Conservation (phyloP, 2,888 invertebrate genomes). For the Mactromeris polynyma region DNA sequence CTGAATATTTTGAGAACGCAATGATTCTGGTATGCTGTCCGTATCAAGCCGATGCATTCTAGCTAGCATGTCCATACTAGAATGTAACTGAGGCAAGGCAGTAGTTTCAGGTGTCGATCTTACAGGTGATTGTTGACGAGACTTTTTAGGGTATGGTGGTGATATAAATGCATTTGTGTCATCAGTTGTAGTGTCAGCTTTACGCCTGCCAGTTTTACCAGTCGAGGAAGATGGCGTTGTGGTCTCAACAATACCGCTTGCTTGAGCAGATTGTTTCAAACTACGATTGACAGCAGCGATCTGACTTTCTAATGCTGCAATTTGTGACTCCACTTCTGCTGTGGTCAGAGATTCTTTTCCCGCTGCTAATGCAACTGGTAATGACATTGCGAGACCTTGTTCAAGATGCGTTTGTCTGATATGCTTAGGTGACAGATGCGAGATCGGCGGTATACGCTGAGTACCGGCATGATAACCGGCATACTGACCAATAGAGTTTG, state of each 20-base stretch:
- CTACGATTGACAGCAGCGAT: slow-evolving; percentile 68
- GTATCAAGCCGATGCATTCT: slow-evolving; percentile 66
- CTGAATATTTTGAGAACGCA: slow-evolving; percentile 68
- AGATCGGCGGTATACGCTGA: slow-evolving; percentile 68
- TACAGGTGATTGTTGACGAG: slow-evolving; percentile 67
- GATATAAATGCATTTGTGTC: slow-evolving; percentile 54
- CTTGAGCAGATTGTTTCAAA: slow-evolving; percentile 63
- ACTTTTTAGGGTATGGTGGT: slow-evolving; percentile 67
- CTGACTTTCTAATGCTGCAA: slow-evolving; percentile 67
- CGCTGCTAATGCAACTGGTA: slow-evolving; percentile 62
- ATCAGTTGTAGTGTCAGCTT: slow-evolving; percentile 58
- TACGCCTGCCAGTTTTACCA: slow-evolving; percentile 55
- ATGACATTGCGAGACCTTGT: slow-evolving; percentile 64
- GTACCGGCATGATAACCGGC: slow-evolving; percentile 48
- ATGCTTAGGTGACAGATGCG: slow-evolving; percentile 69
- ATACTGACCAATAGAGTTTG: slow-evolving; percentile 56
- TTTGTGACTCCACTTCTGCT: slow-evolving; percentile 68
- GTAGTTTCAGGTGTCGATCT: slow-evolving; percentile 51
- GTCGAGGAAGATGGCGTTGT: slow-evolving; percentile 38
- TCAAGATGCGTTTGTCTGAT: slow-evolving; percentile 69
- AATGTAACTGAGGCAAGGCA: slow-evolving; percentile 62
- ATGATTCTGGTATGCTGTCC: slow-evolving; percentile 68
- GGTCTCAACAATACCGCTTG: slow-evolving; percentile 38
- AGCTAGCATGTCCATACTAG: slow-evolving; percentile 70
- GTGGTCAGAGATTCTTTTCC: slow-evolving; percentile 67